Conservation (phyloP, 2,113 vertebrate species). For the Indri indri region DNA sequence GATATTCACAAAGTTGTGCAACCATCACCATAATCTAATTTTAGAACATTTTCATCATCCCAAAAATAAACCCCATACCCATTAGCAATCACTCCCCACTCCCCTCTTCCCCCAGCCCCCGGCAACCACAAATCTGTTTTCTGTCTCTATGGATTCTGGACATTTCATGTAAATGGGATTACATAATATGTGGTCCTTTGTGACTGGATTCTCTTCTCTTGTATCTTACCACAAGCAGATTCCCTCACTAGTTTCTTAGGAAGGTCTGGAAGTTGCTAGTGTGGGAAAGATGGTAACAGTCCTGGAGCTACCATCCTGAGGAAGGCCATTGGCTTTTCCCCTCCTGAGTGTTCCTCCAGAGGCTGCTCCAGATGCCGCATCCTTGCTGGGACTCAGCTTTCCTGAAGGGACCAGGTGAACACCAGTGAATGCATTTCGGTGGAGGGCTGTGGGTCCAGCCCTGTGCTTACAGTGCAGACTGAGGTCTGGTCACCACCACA, state of each 20-base stretch:
- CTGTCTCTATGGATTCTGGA: neutral
- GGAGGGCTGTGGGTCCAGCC: neutral
- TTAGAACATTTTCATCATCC: neutral
- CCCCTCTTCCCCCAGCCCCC: neutral
- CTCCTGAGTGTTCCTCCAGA: neutral
- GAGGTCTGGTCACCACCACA: neutral
- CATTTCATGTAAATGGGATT: neutral
- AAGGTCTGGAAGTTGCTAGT: neutral
- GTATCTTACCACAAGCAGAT: neutral
- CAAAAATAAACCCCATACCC: neutral
- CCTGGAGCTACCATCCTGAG: neutral
- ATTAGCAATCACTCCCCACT: neutral
- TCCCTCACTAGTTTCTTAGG: neutral
- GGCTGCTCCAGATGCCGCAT: neutral
- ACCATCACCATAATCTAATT: neutral
- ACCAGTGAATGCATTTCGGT: neutral
- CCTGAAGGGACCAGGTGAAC: neutral
- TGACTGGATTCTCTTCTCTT: neutral
- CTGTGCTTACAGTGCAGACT: neutral
- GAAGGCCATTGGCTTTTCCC: neutral
- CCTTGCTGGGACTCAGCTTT: neutral
- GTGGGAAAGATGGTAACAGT: neutral
- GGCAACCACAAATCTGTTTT: neutral
- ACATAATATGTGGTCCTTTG: neutral
- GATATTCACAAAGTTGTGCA: neutral